Conservation (phyloP, 2,888 invertebrate genomes). For the Himalopsyche japonica region DNA sequence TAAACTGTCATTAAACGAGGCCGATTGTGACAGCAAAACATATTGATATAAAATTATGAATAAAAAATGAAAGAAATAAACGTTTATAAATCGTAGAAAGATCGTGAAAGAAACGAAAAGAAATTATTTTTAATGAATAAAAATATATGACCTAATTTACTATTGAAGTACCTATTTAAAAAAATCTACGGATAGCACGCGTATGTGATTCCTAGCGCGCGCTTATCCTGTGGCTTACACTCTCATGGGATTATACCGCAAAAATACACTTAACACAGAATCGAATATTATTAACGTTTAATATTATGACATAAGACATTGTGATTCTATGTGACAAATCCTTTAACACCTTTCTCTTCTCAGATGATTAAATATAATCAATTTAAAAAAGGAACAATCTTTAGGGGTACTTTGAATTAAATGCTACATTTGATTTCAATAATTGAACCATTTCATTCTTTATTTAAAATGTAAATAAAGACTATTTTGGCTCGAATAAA, state of each 20-base stretch:
- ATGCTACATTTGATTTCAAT: background rate
- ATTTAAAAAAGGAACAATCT: background rate
- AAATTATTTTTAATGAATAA: too few species aligned
- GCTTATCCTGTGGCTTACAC: background rate
- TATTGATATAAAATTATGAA: too few species aligned
- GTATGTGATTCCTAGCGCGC: background rate
- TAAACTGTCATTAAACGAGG: too few species aligned
- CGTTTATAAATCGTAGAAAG: too few species aligned
- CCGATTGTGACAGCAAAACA: too few species aligned
- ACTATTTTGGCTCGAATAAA: background rate
- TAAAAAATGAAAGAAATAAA: too few species aligned
- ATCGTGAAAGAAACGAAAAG: too few species aligned
- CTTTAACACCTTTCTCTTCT: background rate
- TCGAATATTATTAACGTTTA: background rate
- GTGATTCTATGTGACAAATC: background rate
- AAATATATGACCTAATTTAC: too few species aligned
- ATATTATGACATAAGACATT: background rate
- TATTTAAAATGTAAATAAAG: background rate
- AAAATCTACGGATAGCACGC: background rate
- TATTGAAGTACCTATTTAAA: background rate
- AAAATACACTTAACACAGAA: background rate
- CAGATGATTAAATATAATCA: background rate
- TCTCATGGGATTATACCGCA: background rate
- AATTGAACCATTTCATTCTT: background rate
- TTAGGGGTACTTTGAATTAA: background rate